Evolutionary conservation across 2,797 vertebrate genomes (phyloP).

Genomic region (Hoplostethus atlanticus): DNA sequence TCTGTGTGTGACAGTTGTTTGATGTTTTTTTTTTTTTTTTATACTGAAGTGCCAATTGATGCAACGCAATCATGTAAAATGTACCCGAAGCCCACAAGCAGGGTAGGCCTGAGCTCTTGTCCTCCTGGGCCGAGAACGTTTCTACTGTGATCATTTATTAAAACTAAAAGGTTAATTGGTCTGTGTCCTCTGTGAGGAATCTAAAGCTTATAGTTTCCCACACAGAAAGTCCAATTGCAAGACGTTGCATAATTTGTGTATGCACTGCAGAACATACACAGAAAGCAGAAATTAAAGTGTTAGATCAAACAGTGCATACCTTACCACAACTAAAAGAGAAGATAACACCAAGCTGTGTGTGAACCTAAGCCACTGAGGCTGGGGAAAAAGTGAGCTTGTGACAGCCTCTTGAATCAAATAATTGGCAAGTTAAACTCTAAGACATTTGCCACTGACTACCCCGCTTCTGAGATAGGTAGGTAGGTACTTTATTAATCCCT

Average conservation of each 20-base stretch:
- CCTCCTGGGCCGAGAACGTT: not conserved
- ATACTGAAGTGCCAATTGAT: constrained; percentile 12
- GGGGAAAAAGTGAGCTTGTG: too few relatives aligned
- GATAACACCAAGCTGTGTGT: not conserved
- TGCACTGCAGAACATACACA: not conserved
- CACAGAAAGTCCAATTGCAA: not conserved
- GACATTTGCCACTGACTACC: too few relatives aligned
- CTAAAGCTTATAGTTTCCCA: not conserved
- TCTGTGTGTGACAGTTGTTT: constrained; percentile 15
- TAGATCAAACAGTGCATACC: not conserved
- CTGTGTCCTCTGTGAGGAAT: not conserved
- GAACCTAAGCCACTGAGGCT: not conserved
- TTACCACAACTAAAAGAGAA: not conserved
- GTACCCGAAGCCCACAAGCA: constrained; percentile 5
- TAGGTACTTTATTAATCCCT: too few relatives aligned
- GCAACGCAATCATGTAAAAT: constrained; percentile 11
- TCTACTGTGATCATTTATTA: not conserved
- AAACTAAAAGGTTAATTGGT: not conserved
- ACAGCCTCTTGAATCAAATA: too few relatives aligned
- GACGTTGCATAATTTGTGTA: not conserved
- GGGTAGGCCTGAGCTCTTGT: not conserved
- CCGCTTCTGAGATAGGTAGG: too few relatives aligned
- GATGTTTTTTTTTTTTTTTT: constrained; percentile 4
- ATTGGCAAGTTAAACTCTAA: too few relatives aligned
- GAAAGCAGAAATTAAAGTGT: not conserved